Evolutionary conservation across 2,113 vertebrate genomes (phyloP).

Genomic region (Neotragus pygmaeus): DNA sequence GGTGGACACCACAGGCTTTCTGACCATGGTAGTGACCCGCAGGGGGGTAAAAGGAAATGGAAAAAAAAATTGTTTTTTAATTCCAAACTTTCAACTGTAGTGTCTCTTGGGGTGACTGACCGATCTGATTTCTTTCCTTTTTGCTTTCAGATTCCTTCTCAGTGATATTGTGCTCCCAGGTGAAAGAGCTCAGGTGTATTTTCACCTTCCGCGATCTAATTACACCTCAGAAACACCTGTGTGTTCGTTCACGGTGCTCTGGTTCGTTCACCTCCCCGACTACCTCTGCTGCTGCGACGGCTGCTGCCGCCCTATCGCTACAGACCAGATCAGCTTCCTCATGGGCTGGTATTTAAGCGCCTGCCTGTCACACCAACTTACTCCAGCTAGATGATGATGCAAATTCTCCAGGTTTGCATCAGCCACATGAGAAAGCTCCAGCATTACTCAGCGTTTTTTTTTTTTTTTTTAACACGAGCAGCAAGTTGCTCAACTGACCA

Average conservation of each 20-base stretch:
- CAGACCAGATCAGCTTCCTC: slow-evolving; percentile 81
- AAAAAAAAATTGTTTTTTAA: background rate
- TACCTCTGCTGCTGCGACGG: background rate
- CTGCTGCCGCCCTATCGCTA: slow-evolving; percentile 74
- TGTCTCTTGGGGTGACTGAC: slow-evolving; percentile 36
- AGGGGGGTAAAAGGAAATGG: background rate
- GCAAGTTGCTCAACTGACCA: slow-evolving; percentile 78
- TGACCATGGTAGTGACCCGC: slow-evolving; percentile 79
- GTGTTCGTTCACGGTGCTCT: slow-evolving; percentile 23
- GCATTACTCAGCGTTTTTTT: slow-evolving; percentile 83
- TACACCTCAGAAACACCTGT: slow-evolving; percentile 77
- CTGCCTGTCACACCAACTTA: slow-evolving; percentile 84
- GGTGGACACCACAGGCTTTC: slow-evolving; percentile 73
- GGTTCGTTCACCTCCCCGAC: background rate
- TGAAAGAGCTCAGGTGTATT: slow-evolving; percentile 44
- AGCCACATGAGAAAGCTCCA: slow-evolving; percentile 80
- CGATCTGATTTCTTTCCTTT: background rate
- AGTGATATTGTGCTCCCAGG: slow-evolving; percentile 54
- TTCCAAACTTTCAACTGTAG: slow-evolving; percentile 60
- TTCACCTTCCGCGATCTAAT: slow-evolving; percentile 19
- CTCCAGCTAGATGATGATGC: slow-evolving; percentile 84
- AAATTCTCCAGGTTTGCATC: slow-evolving; percentile 91
- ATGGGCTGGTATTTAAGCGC: slow-evolving; percentile 82
- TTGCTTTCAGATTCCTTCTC: slow-evolving; percentile 43
- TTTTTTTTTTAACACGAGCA: slow-evolving; percentile 46